These are phyloP conservation scores for Lethenteron reissneri DNA, from an alignment of 2,113 vertebrate species.

Conservation along the genomic window DNA sequence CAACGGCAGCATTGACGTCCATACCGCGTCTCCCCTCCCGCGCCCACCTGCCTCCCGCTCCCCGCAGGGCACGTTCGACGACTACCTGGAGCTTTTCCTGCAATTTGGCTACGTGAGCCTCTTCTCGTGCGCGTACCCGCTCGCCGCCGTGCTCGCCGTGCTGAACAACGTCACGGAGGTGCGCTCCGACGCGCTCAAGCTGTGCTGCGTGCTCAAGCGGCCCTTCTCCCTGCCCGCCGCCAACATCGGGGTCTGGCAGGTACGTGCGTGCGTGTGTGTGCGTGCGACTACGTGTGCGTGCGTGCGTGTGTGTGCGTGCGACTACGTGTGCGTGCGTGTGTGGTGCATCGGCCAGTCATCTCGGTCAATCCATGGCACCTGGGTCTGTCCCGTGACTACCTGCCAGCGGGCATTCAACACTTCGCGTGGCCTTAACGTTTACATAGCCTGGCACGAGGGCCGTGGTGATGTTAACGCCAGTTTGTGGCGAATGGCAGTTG, in stretches of 20 bases:
- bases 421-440: too few species aligned
- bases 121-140: slow-evolving; percentile 83
- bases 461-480: too few species aligned
- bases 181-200: slow-evolving; percentile 84
- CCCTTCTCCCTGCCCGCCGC: slow-evolving; percentile 66
- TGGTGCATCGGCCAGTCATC: too few species aligned
- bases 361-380: too few species aligned
- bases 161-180: slow-evolving; percentile 82
- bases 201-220: slow-evolving; percentile 75
- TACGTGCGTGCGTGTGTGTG: slow-evolving; percentile 17
- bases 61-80: slow-evolving; percentile 79
- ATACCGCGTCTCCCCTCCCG: too few species aligned
- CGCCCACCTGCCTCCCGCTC: neutral
- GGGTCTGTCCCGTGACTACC: too few species aligned
- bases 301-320: neutral
- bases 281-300: slow-evolving; percentile 21
- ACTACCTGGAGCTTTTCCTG: slow-evolving; percentile 81
- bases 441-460: too few species aligned
- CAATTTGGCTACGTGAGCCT: slow-evolving; percentile 92
- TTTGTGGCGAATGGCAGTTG: too few species aligned
- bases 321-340: neutral
- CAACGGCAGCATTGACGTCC: too few species aligned
- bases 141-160: slow-evolving; percentile 75
- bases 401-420: too few species aligned
- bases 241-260: slow-evolving; percentile 90